Percentiles rank a stretch among this genome's conserved stretches.
These are phyloP conservation scores for Spodoptera litura DNA, from an alignment of 1,140 invertebrate species.

Conservation along the genomic window DNA sequence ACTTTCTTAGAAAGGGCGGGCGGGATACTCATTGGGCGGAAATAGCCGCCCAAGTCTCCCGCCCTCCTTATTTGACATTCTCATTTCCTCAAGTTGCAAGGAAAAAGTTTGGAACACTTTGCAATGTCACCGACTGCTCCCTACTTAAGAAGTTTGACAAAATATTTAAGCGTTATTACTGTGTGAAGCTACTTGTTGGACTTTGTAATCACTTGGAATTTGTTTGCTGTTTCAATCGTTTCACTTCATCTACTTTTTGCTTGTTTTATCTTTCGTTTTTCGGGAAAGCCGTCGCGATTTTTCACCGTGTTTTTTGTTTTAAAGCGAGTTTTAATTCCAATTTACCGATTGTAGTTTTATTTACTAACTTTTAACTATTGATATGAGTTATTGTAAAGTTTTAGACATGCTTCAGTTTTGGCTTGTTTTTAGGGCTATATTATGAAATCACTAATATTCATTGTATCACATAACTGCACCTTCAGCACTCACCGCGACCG, in stretches of 20 bases:
- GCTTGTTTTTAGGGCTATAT: neutral
- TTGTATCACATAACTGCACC: conserved; percentile 82
- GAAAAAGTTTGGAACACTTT: conserved; percentile 79
- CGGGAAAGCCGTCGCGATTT: conserved; percentile 15
- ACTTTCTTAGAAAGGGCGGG: conserved; percentile 74
- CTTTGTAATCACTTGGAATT: conserved; percentile 23
- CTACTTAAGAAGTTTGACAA: conserved; percentile 64
- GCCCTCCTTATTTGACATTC: conserved; percentile 81
- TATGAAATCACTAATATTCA: conserved; percentile 58
- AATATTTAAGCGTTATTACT: conserved; percentile 63
- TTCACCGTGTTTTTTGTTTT: neutral
- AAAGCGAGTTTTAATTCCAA: neutral
- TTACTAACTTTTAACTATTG: conserved; percentile 26
- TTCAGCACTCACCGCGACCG: conserved; percentile 95
- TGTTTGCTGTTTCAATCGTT: neutral
- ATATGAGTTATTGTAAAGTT: conserved; percentile 19
- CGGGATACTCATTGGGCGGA: conserved; percentile 62
- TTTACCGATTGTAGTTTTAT: neutral
- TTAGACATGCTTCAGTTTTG: neutral
- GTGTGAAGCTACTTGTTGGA: conserved; percentile 19
- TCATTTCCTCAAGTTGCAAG: conserved; percentile 71
- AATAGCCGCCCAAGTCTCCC: conserved; percentile 69
- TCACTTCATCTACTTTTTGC: neutral
- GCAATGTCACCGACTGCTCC: conserved; percentile 73
- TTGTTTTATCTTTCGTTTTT: neutral